Conservation (phyloP, 2,113 vertebrate genomes). For the Larimichthys polyactis region DNA sequence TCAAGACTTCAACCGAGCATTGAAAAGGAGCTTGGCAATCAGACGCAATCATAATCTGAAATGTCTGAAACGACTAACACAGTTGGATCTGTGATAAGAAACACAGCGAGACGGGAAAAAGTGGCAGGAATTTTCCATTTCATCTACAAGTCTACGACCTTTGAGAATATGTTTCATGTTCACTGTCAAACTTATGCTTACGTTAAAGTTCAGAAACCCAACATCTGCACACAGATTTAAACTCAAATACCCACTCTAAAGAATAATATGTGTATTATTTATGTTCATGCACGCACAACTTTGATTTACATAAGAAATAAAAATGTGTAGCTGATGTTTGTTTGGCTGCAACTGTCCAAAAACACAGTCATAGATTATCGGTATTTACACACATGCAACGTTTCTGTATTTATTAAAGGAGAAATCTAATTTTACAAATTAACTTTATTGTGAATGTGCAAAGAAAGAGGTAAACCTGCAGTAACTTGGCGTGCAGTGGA, state of each 20-base stretch:
- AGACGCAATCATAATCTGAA: slow-evolving; percentile 48
- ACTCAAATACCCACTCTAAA: not conserved
- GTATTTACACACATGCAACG: not conserved
- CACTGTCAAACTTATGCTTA: not conserved
- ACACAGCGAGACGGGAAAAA: slow-evolving; percentile 8
- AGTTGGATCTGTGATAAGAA: slow-evolving; percentile 37
- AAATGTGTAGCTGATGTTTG: not conserved
- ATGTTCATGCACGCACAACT: not conserved
- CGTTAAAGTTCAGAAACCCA: not conserved
- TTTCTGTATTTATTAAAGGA: not conserved
- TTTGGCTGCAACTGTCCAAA: not conserved
- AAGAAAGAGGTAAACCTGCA: too few relatives aligned
- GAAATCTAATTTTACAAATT: too few relatives aligned
- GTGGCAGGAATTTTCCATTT: slow-evolving; percentile 44
- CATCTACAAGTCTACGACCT: slow-evolving; percentile 4
- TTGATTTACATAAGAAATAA: not conserved
- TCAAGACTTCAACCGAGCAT: slow-evolving; percentile 46
- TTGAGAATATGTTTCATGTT: not conserved
- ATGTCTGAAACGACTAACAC: slow-evolving; percentile 26
- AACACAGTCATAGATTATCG: not conserved
- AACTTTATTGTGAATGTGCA: too few relatives aligned
- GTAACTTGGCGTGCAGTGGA: too few relatives aligned
- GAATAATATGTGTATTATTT: not conserved
- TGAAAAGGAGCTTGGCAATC: slow-evolving; percentile 57
- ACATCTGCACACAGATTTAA: not conserved